These are phyloP conservation scores for Lasioglossum pauxillum DNA, from an alignment of 2,888 invertebrate species.

Conservation along the genomic window DNA sequence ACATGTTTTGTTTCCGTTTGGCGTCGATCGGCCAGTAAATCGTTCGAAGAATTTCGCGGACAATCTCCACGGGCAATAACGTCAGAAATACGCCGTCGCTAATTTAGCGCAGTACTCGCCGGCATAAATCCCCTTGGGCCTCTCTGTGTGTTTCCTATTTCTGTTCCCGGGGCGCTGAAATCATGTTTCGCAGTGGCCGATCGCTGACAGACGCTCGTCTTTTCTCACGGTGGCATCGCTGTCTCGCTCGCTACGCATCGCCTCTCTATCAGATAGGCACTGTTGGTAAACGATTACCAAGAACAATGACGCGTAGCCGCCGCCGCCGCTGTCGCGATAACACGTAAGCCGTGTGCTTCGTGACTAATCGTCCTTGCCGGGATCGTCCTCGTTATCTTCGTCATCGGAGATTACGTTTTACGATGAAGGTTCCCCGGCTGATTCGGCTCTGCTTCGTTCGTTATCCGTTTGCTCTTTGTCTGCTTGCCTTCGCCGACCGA, in stretches of 20 bases:
- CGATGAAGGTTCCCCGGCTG: slow-evolving; percentile 12
- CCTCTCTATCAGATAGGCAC: slow-evolving; percentile 25
- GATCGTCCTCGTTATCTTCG: slow-evolving; percentile 64
- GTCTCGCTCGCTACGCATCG: background rate
- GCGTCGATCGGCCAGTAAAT: background rate
- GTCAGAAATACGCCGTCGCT: background rate
- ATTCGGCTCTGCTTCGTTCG: background rate
- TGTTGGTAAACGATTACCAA: slow-evolving; percentile 57
- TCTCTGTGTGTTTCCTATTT: background rate
- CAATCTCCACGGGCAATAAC: background rate
- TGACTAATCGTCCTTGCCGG: slow-evolving; percentile 67
- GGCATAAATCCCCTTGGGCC: background rate
- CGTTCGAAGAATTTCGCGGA: background rate
- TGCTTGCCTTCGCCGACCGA: background rate
- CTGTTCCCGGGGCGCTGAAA: background rate
- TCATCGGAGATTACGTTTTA: slow-evolving; percentile 50
- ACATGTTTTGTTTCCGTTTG: background rate
- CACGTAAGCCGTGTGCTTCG: slow-evolving; percentile 46
- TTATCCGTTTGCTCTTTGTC: background rate
- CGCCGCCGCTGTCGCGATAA: slow-evolving; percentile 54
- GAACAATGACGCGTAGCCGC: slow-evolving; percentile 67
- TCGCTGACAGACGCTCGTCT: background rate
- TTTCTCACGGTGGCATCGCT: slow-evolving; percentile 40
- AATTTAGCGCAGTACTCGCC: background rate
- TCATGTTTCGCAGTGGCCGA: background rate